Conservation (phyloP, 1,140 invertebrate species). For the Diploscapter pachys region DNA sequence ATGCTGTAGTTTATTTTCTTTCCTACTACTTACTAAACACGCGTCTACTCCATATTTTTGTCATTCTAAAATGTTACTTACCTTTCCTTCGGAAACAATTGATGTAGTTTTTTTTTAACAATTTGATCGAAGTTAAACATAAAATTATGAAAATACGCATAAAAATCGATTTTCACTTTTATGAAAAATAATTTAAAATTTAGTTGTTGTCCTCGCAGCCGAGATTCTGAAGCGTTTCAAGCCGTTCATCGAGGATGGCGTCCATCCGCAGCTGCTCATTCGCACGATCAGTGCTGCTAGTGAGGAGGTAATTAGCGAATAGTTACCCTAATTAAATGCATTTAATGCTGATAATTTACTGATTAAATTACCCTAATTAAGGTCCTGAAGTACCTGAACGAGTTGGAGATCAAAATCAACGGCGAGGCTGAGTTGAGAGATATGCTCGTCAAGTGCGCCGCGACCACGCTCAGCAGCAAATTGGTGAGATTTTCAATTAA, state of each 20-base stretch:
- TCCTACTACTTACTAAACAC: too few relatives aligned
- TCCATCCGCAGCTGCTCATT: constrained; percentile 89
- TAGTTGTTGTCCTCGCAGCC: constrained; percentile 90
- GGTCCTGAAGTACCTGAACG: constrained; percentile 78
- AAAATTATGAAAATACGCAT: too few relatives aligned
- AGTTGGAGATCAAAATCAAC: constrained; percentile 74
- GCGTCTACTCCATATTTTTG: too few relatives aligned
- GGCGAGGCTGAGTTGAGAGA: constrained; percentile 68
- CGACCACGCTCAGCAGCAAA: constrained; percentile 74
- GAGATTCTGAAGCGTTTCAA: constrained; percentile 94
- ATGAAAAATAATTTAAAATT: constrained; percentile 38
- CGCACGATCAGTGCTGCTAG: constrained; percentile 78
- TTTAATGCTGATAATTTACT: constrained; percentile 5
- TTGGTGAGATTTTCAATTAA: constrained; percentile 27
- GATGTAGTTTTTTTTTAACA: too few relatives aligned
- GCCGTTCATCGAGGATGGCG: constrained; percentile 90
- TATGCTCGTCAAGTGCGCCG: constrained; percentile 86
- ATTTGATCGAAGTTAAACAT: too few relatives aligned
- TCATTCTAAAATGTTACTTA: too few relatives aligned
- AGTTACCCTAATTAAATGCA: constrained; percentile 7
- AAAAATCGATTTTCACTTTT: neutral
- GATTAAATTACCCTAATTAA: constrained; percentile 43
- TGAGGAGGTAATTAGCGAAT: constrained; percentile 64
- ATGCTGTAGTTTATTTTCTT: constrained; percentile 7
- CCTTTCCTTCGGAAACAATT: too few relatives aligned